These are phyloP conservation scores for Drosophila neoperkinsi DNA, from an alignment of 2,888 invertebrate species.

Conservation along the genomic window DNA sequence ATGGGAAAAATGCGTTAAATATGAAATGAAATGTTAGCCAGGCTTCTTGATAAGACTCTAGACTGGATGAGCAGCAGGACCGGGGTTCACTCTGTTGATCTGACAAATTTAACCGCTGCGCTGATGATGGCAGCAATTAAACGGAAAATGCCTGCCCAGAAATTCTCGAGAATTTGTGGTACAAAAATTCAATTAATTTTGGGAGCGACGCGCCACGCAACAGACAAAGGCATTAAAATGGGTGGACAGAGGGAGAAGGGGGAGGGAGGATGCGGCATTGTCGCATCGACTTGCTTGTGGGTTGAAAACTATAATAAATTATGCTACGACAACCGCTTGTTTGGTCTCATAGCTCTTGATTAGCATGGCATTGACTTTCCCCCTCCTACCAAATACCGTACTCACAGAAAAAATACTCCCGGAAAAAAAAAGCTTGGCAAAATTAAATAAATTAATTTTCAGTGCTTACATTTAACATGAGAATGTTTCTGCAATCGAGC, in stretches of 20 bases:
- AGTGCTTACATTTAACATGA: not conserved
- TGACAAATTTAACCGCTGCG: conserved; percentile 71
- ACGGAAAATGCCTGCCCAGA: conserved; percentile 69
- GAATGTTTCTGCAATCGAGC: conserved; percentile 35
- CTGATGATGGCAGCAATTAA: conserved; percentile 80
- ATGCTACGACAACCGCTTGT: conserved; percentile 65
- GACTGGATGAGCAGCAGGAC: not conserved
- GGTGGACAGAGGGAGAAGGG: not conserved
- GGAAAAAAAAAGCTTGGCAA: conserved; percentile 11
- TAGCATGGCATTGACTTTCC: conserved; percentile 42
- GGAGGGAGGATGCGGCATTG: conserved; percentile 46
- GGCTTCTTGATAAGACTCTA: conserved; percentile 7
- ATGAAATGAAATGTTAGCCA: conserved; percentile 57
- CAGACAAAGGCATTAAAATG: conserved; percentile 39
- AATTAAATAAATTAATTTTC: conserved; percentile 57
- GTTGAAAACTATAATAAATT: conserved; percentile 79
- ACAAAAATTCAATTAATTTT: conserved; percentile 80
- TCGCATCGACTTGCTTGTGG: conserved; percentile 61
- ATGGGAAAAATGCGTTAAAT: conserved; percentile 72
- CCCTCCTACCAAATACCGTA: conserved; percentile 9
- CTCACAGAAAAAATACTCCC: not conserved
- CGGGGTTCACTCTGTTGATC: conserved; percentile 24
- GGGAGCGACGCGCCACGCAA: conserved; percentile 38
- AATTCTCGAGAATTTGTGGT: conserved; percentile 77
- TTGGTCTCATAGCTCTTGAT: conserved; percentile 51